Percentiles rank a stretch among this genome's conserved stretches.
These are phyloP conservation scores for Drosophila fuyamai DNA, from an alignment of 1,140 invertebrate genomes.

Conservation along the genomic window DNA sequence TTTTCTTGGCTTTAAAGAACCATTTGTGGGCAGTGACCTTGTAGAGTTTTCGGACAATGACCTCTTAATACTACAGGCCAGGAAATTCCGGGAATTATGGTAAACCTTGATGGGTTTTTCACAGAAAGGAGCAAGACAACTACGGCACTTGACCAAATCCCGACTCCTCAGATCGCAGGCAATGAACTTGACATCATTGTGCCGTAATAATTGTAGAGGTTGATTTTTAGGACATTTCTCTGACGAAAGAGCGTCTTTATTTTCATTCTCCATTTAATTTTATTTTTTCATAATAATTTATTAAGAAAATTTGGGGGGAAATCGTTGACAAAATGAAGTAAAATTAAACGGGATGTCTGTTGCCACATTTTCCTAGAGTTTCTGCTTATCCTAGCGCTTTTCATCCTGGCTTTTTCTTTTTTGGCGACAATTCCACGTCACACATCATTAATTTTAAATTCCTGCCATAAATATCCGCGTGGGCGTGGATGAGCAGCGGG, in stretches of 20 bases:
- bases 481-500: slow-evolving; percentile 21
- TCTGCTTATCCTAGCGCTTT: not conserved
- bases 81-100: slow-evolving; percentile 8
- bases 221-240: not conserved
- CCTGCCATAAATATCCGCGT: slow-evolving; percentile 72
- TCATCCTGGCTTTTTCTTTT: not conserved
- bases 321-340: not conserved
- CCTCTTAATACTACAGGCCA: slow-evolving; percentile 11
- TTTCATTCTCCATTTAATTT: slow-evolving; percentile 12
- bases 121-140: slow-evolving; percentile 1
- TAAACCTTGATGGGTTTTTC: slow-evolving; percentile 1
- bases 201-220: not conserved
- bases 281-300: slow-evolving; percentile 17
- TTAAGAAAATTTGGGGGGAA: not conserved
- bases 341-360: slow-evolving; percentile 7
- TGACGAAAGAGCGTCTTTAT: not conserved
- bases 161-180: slow-evolving; percentile 8
- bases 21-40: not conserved
- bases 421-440: slow-evolving; percentile 70
- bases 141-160: slow-evolving; percentile 2
- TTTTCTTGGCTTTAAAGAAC: not conserved
- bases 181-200: slow-evolving; percentile 4
- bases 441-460: slow-evolving; percentile 82
- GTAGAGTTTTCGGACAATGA: not conserved
- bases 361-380: not conserved